phyloP scores from a whole-genome alignment of 2,888 invertebrate species.

The Gryllus longicercus region DNA sequence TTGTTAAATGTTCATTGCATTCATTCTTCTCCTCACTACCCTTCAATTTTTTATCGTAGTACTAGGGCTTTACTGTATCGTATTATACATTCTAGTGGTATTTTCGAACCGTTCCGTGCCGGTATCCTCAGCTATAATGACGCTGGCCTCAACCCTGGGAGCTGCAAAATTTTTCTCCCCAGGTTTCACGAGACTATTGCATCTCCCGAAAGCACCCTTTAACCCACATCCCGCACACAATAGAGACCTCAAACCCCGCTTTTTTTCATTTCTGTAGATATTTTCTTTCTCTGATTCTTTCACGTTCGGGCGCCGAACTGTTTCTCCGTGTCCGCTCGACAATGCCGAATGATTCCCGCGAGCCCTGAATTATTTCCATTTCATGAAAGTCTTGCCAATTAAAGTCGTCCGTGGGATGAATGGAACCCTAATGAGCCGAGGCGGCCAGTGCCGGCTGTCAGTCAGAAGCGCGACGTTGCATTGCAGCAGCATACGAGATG shows the following conservation, averaged over 20 bases:
- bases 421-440: not conserved
- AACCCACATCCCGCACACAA: not conserved
- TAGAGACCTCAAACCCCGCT: not conserved
- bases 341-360: not conserved
- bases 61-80: too few species aligned
- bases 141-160: too few species aligned
- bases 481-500: not conserved
- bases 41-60: too few species aligned
- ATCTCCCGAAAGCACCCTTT: not conserved
- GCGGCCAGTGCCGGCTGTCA: not conserved
- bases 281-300: not conserved
- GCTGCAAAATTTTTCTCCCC: too few species aligned
- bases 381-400: slow-evolving; percentile 6
- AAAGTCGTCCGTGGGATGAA: not conserved
- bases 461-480: not conserved
- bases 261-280: not conserved
- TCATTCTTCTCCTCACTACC: too few species aligned
- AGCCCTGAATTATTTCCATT: not conserved
- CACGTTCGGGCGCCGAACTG: not conserved
- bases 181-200: too few species aligned
- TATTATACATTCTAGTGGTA: too few species aligned
- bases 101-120: too few species aligned
- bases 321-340: not conserved
- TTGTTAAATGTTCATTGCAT: too few species aligned
- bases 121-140: too few species aligned